phyloP scores from a whole-genome alignment of 2,888 invertebrate genomes.

The Diaprepes abbreviatus region DNA sequence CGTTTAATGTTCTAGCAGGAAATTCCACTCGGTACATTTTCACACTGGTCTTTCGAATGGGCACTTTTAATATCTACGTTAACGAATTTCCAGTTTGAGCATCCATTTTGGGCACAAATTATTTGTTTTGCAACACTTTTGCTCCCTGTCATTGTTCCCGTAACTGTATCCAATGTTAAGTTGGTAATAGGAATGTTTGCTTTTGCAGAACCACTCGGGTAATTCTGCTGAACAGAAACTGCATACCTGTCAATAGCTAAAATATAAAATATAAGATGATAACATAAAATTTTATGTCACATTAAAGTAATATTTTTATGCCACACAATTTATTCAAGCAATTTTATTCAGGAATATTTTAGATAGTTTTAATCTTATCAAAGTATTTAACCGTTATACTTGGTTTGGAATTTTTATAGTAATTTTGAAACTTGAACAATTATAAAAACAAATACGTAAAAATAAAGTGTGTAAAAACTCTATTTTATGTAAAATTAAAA shows the following conservation, averaged over 20 bases:
- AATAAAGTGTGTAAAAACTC: too few species aligned
- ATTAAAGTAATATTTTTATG: too few species aligned
- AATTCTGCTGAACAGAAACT: constrained; percentile 51
- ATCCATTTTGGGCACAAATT: constrained; percentile 51
- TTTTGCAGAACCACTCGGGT: constrained; percentile 47
- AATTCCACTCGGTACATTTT: constrained; percentile 47
- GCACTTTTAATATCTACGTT: constrained; percentile 48
- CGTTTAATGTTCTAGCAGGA: constrained; percentile 43
- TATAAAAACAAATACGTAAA: too few species aligned
- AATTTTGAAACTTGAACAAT: too few species aligned
- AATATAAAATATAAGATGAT: constrained; percentile 31
- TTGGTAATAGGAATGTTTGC: constrained; percentile 52
- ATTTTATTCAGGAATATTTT: too few species aligned
- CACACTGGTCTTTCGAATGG: constrained; percentile 31
- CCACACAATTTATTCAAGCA: too few species aligned
- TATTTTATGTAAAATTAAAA: too few species aligned
- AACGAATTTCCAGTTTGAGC: constrained; percentile 51
- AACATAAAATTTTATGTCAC: too few species aligned
- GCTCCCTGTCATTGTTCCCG: constrained; percentile 45
- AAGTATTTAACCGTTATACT: too few species aligned
- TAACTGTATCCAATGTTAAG: constrained; percentile 46
- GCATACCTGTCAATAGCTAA: constrained; percentile 49
- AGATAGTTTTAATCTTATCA: too few species aligned
- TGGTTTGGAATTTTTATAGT: too few species aligned
- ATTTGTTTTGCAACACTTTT: constrained; percentile 45